Base-by-base conservation (phyloP, 1,140 invertebrate genomes). In the Penaeus vannamei region DNA sequence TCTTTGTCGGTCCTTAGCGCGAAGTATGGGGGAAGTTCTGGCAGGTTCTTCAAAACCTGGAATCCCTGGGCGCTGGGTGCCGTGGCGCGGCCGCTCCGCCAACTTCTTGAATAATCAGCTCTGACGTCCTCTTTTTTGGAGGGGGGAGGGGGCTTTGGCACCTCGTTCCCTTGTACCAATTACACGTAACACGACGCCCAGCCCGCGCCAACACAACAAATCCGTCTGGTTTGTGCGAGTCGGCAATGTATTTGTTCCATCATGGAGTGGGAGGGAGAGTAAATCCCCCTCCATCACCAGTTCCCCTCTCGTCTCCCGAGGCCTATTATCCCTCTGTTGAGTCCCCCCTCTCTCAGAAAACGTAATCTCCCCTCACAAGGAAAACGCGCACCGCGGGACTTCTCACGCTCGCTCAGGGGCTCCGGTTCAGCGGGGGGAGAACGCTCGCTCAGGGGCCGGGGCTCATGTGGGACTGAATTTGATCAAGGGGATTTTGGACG, bases 401-500 rank as follows among this genome's bases (percentile, higher is more conserved):
- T 84, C 61, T 84, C 60, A 90, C 79, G 53, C 87, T 86, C 64
- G 81, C 59, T 86, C 46, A 36, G 46, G 62, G 80, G 80, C 85
- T 12, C 29, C 61, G 32, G 26, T 76, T 19, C n/a, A 20, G 26
- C 29, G 69, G 69, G 36, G 36, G 22, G 72, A 62, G 17, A 61
- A 81, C 29, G 77, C 85, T 80, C 77, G 36, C 61, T 81, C 42
- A 32, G 86, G 86, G 80, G 86, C 79, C 86, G 26, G 62, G 64
- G 64, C 77, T 85, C 86, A 66, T 32, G 77, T 82, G 87, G 87
- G 87, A 66, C 69, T 64, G 59, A 85, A 89, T 85, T 89, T 89
- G 82, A 85, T 85, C 83, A 84, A 79, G 83, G 87, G 83, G 72
- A 85, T 85, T 89, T 89, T 89, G 36, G 83, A 89, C 87, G 87